A percentile compares a stretch with the other conserved stretches of the same genome.
Conservation (phyloP, 1,140 invertebrate species). For the Sesamia nonagrioides region DNA sequence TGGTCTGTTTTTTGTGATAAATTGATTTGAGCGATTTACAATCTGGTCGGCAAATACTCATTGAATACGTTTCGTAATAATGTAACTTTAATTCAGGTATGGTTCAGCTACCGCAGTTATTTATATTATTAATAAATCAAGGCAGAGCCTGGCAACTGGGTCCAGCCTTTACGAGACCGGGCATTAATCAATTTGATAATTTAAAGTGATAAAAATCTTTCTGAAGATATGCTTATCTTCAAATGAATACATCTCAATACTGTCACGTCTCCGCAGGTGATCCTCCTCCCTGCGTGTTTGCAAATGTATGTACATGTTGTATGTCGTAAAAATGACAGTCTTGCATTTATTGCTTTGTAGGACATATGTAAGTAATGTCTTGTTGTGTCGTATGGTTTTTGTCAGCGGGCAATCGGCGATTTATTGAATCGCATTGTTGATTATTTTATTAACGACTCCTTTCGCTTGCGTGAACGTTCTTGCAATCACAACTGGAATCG, state of each 20-base stretch:
- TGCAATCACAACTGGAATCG: slow-evolving; percentile 45
- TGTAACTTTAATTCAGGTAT: background rate
- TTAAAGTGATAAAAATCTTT: slow-evolving; percentile 34
- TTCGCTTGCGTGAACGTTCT: slow-evolving; percentile 58
- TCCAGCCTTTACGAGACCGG: background rate
- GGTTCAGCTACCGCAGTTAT: background rate
- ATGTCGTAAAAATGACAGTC: slow-evolving; percentile 81
- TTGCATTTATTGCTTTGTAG: slow-evolving; percentile 75
- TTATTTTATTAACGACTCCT: slow-evolving; percentile 76
- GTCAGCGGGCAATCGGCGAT: slow-evolving; percentile 81
- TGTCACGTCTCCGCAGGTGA: slow-evolving; percentile 70
- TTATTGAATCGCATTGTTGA: slow-evolving; percentile 77
- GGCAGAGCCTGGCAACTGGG: background rate
- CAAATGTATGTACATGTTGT: slow-evolving; percentile 69
- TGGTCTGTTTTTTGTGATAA: slow-evolving; percentile 24
- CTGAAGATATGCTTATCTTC: slow-evolving; percentile 51
- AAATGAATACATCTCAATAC: slow-evolving; percentile 69
- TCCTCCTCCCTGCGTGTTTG: slow-evolving; percentile 64
- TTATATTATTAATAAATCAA: slow-evolving; percentile 3
- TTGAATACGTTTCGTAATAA: background rate
- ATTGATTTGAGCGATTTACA: slow-evolving; percentile 25
- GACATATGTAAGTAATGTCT: slow-evolving; percentile 77
- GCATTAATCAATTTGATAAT: slow-evolving; percentile 20
- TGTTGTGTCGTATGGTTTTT: slow-evolving; percentile 75
- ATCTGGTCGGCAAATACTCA: slow-evolving; percentile 15